Evolutionary conservation across 2,113 vertebrate species (phyloP), one percentile per base, ranked within the genome.

Genomic region (Perccottus glenii): DNA sequence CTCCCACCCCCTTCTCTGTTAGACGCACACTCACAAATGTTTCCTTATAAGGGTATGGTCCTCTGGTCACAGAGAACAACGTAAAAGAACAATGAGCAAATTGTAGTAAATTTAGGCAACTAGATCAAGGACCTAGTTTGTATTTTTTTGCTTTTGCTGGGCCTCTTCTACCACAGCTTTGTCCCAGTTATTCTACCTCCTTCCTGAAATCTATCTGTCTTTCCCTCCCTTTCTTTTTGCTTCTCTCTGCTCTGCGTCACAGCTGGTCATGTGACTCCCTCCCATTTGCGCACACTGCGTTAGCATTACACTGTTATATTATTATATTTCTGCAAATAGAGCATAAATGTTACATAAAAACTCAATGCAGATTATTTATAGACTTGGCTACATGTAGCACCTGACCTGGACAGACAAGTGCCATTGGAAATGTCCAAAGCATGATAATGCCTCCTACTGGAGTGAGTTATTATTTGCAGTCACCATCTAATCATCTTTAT

Each of bases 1-100:
- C 71, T 67, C 73, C 67, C 77, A 38, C 60, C 80, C 60, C 60
- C 80, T 52, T 75, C 77, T 74, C 66, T 64, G 27, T 64, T 58
- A 44, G 64, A 60, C 71, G 68, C 66, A 42, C 47, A 19, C 71
- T 84, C 89, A 82, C 67, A 49, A 84, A 81, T 72, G 79, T 78
- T 78, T 83, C 90, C 90, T 87, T 91, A 89, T 90, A 90, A 80
- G 90, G 90, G 79, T 79, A 53, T 64, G 82, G 81, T 75, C 69
- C 73, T 85, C 70, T 62, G 55, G 81, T 77, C 82, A 70, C 75
- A 56, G 42, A 62, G 72, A 78, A 51, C 38, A 66, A 82, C 81
- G 78, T 64, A 55, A 53, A 81, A 66, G 62, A 67, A 55, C 44
- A 61, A 78, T 62, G 52, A 62, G 61, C 61, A 64, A 73, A 80